Conservation (phyloP, 2,888 invertebrate species). For the Gibbula magus region DNA sequence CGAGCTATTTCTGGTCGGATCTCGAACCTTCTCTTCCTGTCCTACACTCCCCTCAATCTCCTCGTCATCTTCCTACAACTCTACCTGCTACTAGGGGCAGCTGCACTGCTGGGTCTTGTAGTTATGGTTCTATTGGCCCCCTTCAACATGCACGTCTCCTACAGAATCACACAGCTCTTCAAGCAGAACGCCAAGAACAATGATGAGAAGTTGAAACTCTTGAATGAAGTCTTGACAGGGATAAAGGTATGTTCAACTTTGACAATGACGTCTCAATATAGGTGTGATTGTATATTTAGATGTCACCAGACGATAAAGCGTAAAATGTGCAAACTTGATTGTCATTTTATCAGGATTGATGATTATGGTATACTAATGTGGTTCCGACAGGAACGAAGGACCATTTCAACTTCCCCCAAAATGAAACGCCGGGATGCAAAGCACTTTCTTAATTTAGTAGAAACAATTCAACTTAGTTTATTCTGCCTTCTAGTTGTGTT, state of each 20-base stretch:
- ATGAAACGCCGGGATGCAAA: no score
- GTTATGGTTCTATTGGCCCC: neutral
- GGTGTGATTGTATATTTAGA: no score
- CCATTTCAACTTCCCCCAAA: no score
- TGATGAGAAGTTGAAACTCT: neutral
- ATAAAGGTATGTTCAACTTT: neutral
- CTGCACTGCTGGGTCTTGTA: neutral
- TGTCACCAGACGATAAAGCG: no score
- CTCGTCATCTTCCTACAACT: conserved; percentile 12
- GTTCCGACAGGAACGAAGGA: no score
- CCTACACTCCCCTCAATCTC: neutral
- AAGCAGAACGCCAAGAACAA: neutral
- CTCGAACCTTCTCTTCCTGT: neutral
- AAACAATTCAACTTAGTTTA: no score
- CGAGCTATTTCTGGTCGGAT: neutral
- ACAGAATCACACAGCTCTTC: neutral
- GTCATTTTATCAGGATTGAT: no score
- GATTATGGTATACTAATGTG: no score
- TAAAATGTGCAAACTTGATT: no score
- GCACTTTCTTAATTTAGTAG: no score
- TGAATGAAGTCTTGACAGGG: neutral
- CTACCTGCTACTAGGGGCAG: neutral
- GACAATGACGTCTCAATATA: no score
- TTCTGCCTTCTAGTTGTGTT: no score
- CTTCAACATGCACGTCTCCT: neutral